Conservation (phyloP, 2,888 invertebrate genomes). For the Amorpha juglandis region DNA sequence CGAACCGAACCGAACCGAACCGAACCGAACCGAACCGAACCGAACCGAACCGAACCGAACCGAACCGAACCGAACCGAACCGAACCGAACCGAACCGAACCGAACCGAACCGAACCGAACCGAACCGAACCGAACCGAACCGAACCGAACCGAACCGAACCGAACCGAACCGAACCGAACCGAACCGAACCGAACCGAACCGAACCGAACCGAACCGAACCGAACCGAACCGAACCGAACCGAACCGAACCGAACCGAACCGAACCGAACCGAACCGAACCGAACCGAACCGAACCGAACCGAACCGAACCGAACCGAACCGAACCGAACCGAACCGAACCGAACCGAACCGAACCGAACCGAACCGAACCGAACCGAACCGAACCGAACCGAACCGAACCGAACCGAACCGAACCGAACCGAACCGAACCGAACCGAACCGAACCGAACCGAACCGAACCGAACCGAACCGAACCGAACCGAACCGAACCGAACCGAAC, state of each 20-base stretch:
- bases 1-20: conserved; percentile 30
- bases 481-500: no score
- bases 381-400: no score
- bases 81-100: conserved; percentile 43
- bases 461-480: no score
- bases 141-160: conserved; percentile 36
- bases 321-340: no score
- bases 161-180: conserved; percentile 38
- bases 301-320: conserved; percentile 28
- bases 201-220: conserved; percentile 38
- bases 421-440: no score
- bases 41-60: conserved; percentile 36
- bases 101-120: conserved; percentile 40
- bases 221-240: conserved; percentile 38
- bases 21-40: conserved; percentile 32
- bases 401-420: no score
- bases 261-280: conserved; percentile 35
- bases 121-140: conserved; percentile 40
- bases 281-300: conserved; percentile 31
- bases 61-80: conserved; percentile 38
- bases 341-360: no score
- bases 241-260: conserved; percentile 38
- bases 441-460: no score
- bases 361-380: no score
- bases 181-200: conserved; percentile 38